Evolutionary conservation across 2,113 vertebrate species (phyloP), one percentile per base, ranked within the genome.

Genomic region (Vidua chalybeata): DNA sequence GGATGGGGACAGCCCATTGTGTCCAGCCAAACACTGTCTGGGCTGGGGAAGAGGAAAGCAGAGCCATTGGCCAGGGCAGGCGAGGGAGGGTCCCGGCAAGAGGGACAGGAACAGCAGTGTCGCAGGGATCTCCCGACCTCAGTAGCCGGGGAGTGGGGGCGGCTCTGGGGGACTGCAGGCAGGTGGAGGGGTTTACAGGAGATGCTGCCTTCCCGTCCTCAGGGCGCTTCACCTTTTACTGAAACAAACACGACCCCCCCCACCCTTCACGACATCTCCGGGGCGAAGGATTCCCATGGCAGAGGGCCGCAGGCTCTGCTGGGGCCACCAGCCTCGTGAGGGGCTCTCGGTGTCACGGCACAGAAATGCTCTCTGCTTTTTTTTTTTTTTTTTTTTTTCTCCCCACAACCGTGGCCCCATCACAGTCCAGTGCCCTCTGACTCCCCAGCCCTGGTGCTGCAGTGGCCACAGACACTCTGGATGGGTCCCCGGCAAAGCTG

Each of bases 251-350:
- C 11, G 26, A 17, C 1, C 9, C 11, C 33, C 22, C 13, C 2
- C 0, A 10, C 8, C 10, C 61, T 33, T 17, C 3, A 6, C 6
- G 39, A 6, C 11, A 9, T 2, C 46, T n/a, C 67, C 28, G 2
- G 26, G 54, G 13, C 2, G 3, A 84, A 58, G 27, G 63, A 31
- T 61, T 92, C 46, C 76, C 72, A 21, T 0, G 11, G 49, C 48
- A 3, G 52, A 23, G 54, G 68, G 86, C 56, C 33, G 23, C 55
- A 5, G 28, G 24, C 41, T 78, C 35, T 0, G 73, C 58, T 49
- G 89, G 31, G 55, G 88, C 85, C 85, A 51, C 31, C 81, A 66
- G 77, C 56, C 52, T 43, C 6, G 66, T 3, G 1, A 69, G 55
- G 43, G 84, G 64, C 51, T 92, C 68, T 28, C n/a, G 1, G 71